Conservation (phyloP, 2,113 vertebrate genomes). For the Petaurus breviceps region DNA sequence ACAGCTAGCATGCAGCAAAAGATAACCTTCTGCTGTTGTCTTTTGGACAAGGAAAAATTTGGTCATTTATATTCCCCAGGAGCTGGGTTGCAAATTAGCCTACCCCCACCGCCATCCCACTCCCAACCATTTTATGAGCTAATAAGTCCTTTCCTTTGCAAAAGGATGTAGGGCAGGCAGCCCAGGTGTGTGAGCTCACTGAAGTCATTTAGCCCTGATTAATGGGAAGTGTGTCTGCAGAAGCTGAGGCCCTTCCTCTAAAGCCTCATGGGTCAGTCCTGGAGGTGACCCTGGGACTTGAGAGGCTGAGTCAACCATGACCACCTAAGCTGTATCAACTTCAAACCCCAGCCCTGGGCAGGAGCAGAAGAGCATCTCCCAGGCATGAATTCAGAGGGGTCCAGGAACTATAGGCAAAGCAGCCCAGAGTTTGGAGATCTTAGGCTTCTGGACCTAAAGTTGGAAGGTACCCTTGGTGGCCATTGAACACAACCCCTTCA, state of each 20-base stretch:
- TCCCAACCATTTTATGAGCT: slow-evolving; percentile 41
- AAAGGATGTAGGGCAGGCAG: slow-evolving; percentile 54
- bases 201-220: not conserved
- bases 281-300: not conserved
- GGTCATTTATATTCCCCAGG: slow-evolving; percentile 69
- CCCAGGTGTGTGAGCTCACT: not conserved
- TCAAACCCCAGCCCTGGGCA: too few species aligned
- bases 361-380: too few species aligned
- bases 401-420: not conserved
- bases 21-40: not conserved
- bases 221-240: not conserved
- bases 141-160: slow-evolving; percentile 61
- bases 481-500: not conserved
- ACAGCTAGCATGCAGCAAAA: slow-evolving; percentile 59
- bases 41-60: slow-evolving; percentile 50
- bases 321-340: not conserved
- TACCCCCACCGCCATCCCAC: not conserved
- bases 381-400: not conserved
- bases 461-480: not conserved
- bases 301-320: not conserved
- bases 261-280: not conserved
- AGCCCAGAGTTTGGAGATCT: not conserved
- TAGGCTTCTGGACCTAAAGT: not conserved
- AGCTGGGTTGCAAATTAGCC: slow-evolving; percentile 55
- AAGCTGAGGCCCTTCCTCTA: not conserved